phyloP scores from a whole-genome alignment of 1,140 invertebrate species.

The Drosophila azteca region DNA sequence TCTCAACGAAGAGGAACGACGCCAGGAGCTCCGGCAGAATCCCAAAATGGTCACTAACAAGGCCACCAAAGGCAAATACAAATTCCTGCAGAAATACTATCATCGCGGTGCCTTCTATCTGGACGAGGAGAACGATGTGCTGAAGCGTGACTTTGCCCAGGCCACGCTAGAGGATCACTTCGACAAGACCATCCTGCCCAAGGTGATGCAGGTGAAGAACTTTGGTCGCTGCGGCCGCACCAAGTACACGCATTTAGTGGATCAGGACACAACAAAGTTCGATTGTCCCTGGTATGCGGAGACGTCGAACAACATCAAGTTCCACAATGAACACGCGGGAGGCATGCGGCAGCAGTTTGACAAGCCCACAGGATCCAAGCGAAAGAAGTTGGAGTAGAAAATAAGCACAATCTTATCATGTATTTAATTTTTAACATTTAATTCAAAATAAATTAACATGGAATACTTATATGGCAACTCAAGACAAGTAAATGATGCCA shows the following conservation, averaged over 20 bases:
- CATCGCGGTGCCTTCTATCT: conserved; percentile 99
- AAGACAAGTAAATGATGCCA: conserved; percentile 3
- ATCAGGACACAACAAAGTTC: conserved; percentile 99
- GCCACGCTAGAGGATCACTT: conserved; percentile 99
- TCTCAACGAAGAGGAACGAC: conserved; percentile 98
- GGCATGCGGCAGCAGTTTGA: conserved; percentile 98
- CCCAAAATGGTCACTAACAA: conserved; percentile 98
- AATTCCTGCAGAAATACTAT: conserved; percentile 99
- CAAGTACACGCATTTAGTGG: conserved; percentile 99
- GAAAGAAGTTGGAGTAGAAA: conserved; percentile 84
- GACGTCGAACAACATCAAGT: conserved; percentile 92
- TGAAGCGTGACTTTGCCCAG: conserved; percentile 97
- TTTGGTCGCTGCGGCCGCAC: conserved; percentile 99
- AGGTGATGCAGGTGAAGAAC: conserved; percentile 99
- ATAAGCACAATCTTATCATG: conserved; percentile 12
- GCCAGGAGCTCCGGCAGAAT: conserved; percentile 94
- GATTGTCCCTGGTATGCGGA: conserved; percentile 98
- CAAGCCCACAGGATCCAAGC: conserved; percentile 90
- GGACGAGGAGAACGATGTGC: conserved; percentile 96
- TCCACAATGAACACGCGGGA: conserved; percentile 94
- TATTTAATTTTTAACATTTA: conserved; percentile 13
- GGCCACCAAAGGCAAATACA: conserved; percentile 98
- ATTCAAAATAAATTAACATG: too few species aligned
- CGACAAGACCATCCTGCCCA: conserved; percentile 98
- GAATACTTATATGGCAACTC: background rate